Evolutionary conservation across 1,140 invertebrate genomes (phyloP), one percentile per base, ranked within the genome.

Genomic region (Brachionus sp.): DNA sequence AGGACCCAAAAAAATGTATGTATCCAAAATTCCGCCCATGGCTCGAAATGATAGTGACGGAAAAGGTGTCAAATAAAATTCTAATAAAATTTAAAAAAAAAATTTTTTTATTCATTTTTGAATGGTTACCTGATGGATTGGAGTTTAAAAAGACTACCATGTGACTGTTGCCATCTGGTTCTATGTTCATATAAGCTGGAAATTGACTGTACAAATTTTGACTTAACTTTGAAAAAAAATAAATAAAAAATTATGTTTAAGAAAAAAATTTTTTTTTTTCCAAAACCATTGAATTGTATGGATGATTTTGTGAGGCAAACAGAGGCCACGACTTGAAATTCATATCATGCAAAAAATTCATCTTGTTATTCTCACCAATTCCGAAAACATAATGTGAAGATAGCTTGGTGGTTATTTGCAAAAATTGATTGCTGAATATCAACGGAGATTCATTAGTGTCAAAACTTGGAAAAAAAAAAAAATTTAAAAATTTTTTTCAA

Each of bases 161-260:
- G 85, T 46, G 42, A 16, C 89, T 88, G 57, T 89, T 89, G 13
- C 89, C 89, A 83, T 90, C 87, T 6, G 90, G 85, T 85, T 92
- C 91, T 13, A 92, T 77, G 13, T 87, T 88, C 86, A 95, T 86
- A 86, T 93, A 94, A 89, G 95, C 94, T 1, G 94, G 80, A 53
- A 68, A 70, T 68, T 66, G 57, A 35, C 80, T 70, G 66, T 83
- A 83, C 23, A 83, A 73, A 68, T 83, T 83, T 19, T 33, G 35
- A 13, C 68, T 83, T 12, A 53, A 33, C 64, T n/a, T n/a, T 73
- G 1, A 25, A 33, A 3, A 82, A 33, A 46, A 25, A 9, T 77
- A 1, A 77, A 5, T 39, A 13, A 12, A 50, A 1, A 23, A 7
- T 35, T 42, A 13, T 64, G 13, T 3, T 33, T 9, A 50, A 77